Percentiles rank a stretch among this genome's conserved stretches.
Conservation (phyloP, 2,797 vertebrate genomes). For the Erethizon dorsatum region DNA sequence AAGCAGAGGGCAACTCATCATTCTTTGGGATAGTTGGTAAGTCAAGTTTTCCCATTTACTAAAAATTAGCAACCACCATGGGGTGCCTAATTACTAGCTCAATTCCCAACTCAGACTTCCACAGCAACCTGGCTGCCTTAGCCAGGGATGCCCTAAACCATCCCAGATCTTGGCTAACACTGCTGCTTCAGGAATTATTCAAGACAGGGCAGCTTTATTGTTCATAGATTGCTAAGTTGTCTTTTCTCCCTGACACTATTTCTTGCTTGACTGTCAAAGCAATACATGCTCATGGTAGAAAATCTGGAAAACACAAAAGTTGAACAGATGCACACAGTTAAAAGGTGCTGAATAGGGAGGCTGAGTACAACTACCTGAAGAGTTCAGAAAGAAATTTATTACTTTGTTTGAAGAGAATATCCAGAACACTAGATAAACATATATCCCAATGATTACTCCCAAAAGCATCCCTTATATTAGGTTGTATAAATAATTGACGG, state of each 20-base stretch:
- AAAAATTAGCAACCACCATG: neutral
- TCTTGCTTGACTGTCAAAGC: conserved; percentile 5
- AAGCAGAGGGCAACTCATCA: neutral
- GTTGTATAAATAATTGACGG: neutral
- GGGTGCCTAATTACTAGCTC: neutral
- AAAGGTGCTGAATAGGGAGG: neutral
- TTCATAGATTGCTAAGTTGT: neutral
- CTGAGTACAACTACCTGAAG: neutral
- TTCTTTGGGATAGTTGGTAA: neutral
- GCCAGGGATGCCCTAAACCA: neutral
- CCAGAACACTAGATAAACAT: neutral
- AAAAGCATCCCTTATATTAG: neutral
- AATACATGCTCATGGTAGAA: neutral
- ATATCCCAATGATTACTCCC: conserved; percentile 19
- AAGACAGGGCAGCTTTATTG: neutral
- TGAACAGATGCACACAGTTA: neutral
- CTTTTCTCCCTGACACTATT: conserved; percentile 6
- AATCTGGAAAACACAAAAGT: conserved; percentile 10
- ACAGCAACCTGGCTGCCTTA: neutral
- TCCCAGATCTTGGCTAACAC: neutral
- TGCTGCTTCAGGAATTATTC: neutral
- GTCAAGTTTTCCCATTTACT: conserved; percentile 26
- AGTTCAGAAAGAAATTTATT: conserved; percentile 22
- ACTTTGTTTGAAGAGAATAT: conserved; percentile 32
- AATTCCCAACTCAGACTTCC: neutral